phyloP scores from a whole-genome alignment of 2,888 invertebrate species.

The Brachynemurus nebulosus region DNA sequence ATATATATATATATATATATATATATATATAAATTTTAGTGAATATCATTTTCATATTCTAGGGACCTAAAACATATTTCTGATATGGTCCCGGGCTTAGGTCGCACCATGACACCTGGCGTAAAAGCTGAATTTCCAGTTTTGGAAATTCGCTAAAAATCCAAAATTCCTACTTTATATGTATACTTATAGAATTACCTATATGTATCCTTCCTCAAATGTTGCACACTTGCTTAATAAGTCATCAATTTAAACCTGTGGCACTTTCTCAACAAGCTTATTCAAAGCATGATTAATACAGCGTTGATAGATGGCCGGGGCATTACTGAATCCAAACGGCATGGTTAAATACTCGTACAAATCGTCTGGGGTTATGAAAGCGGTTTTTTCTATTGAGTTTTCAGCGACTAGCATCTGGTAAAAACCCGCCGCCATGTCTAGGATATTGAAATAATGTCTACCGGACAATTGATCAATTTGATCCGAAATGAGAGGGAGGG shows the following conservation, averaged over 20 bases:
- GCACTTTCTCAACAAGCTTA: slow-evolving; percentile 13
- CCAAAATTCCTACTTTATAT: no score
- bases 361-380: background rate
- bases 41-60: no score
- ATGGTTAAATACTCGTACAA: slow-evolving; percentile 17
- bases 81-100: no score
- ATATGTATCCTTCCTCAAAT: slow-evolving; percentile 11
- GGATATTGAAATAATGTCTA: slow-evolving; percentile 14
- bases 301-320: slow-evolving; percentile 18
- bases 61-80: no score
- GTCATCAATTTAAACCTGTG: slow-evolving; percentile 15
- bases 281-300: slow-evolving; percentile 15
- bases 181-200: no score
- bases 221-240: slow-evolving; percentile 13
- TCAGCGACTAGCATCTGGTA: background rate
- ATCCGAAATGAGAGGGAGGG: slow-evolving; percentile 19
- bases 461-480: slow-evolving; percentile 18
- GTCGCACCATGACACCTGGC: no score
- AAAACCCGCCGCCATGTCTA: slow-evolving; percentile 15
- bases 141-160: no score
- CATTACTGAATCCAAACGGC: slow-evolving; percentile 19
- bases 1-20: no score
- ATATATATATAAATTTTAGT: no score
- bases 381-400: slow-evolving; percentile 3
- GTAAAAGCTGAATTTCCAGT: no score